Conservation (phyloP, 2,888 invertebrate species). For the Sinotaia quadrata region DNA sequence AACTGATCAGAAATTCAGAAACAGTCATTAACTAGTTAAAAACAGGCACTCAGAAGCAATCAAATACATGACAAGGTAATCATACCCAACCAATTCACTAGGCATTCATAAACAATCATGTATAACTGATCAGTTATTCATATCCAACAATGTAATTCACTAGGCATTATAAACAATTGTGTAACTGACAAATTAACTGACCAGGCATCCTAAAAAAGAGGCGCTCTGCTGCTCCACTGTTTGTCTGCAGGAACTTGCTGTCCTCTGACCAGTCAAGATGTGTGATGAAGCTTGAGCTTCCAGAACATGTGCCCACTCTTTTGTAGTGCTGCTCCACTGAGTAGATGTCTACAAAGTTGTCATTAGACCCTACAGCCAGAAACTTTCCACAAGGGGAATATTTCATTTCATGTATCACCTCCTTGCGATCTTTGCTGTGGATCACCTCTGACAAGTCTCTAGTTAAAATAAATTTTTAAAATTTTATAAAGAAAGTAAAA, state of each 20-base stretch:
- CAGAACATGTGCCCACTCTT: constrained; percentile 69
- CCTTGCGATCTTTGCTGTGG: constrained; percentile 70
- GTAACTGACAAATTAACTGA: too few relatives aligned
- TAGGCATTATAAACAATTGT: too few relatives aligned
- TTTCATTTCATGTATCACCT: constrained; percentile 73
- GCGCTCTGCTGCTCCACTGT: constrained; percentile 71
- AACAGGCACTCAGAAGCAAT: too few relatives aligned
- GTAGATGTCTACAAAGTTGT: constrained; percentile 73
- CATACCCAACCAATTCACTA: too few relatives aligned
- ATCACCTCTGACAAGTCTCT: constrained; percentile 70
- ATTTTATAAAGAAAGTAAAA: neutral
- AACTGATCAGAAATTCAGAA: too few relatives aligned
- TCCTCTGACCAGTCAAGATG: constrained; percentile 74
- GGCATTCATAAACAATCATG: too few relatives aligned
- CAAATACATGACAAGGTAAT: too few relatives aligned
- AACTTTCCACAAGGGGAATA: constrained; percentile 72
- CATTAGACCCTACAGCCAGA: constrained; percentile 73
- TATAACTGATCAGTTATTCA: too few relatives aligned
- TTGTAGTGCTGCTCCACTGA: constrained; percentile 67
- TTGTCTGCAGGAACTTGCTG: constrained; percentile 71
- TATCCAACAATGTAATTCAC: too few relatives aligned
- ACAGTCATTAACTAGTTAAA: too few relatives aligned
- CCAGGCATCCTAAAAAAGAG: constrained; percentile 71
- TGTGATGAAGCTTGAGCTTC: constrained; percentile 73
- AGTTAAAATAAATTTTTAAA: constrained; percentile 8